Percentiles rank a stretch among this genome's conserved stretches.
phyloP scores from a whole-genome alignment of 1,140 invertebrate genomes.

The Eubasilissa regina region DNA sequence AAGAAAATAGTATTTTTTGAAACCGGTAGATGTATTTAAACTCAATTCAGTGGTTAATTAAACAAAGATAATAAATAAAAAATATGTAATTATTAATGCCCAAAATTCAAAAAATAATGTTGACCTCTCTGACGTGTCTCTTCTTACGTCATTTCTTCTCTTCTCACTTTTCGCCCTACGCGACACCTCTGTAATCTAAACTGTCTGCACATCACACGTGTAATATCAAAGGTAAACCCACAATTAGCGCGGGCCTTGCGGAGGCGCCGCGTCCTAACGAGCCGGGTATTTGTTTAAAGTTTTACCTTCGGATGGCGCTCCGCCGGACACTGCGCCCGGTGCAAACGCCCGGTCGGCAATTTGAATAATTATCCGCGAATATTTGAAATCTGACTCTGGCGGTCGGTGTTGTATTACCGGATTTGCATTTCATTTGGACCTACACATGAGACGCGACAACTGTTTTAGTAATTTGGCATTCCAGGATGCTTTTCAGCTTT shows the following conservation, averaged over 20 bases:
- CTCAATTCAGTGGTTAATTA: too few relatives aligned
- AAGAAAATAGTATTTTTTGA: too few relatives aligned
- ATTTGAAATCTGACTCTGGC: not conserved
- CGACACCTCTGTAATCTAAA: not conserved
- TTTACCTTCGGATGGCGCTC: not conserved
- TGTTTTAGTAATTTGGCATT: too few relatives aligned
- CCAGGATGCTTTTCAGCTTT: too few relatives aligned
- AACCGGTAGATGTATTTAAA: too few relatives aligned
- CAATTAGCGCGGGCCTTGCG: constrained; percentile 6
- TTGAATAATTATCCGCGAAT: constrained; percentile 13
- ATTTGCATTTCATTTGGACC: not conserved
- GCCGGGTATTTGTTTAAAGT: constrained; percentile 14
- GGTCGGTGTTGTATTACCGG: constrained; percentile 4
- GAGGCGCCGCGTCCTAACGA: not conserved
- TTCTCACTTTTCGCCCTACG: too few relatives aligned
- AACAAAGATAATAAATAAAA: too few relatives aligned
- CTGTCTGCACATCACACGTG: constrained; percentile 2
- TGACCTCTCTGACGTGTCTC: too few relatives aligned
- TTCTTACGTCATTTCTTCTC: too few relatives aligned
- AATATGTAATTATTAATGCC: too few relatives aligned
- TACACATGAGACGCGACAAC: not conserved
- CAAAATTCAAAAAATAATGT: too few relatives aligned
- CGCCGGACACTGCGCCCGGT: constrained; percentile 10
- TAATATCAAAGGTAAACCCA: not conserved
- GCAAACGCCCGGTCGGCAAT: not conserved